Percentiles rank a stretch among this genome's conserved stretches.
phyloP scores from a whole-genome alignment of 1,140 invertebrate species.

The Pogonus chalceus region DNA sequence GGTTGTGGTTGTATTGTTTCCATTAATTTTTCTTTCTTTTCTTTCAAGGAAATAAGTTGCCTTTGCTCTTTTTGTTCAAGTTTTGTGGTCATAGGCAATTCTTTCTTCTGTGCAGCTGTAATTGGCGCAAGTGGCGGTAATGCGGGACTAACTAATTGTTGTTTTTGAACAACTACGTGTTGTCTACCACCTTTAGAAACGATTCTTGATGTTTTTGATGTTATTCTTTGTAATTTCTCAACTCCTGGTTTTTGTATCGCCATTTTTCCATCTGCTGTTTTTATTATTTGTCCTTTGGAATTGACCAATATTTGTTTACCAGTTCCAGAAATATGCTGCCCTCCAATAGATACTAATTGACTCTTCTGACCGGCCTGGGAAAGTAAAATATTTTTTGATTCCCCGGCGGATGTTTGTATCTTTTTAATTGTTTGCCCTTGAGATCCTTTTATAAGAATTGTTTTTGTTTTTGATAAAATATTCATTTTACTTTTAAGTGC shows the following conservation, averaged over 20 bases:
- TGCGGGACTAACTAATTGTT: background rate
- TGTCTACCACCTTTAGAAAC: background rate
- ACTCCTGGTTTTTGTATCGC: constrained; percentile 12
- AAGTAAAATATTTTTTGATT: background rate
- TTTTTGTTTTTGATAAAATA: constrained; percentile 23
- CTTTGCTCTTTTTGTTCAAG: constrained; percentile 11
- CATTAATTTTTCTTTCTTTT: constrained; percentile 26
- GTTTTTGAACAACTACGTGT: constrained; percentile 6
- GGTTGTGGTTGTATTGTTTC: constrained; percentile 3
- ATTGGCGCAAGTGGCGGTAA: constrained; percentile 20
- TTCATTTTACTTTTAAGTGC: constrained; percentile 6
- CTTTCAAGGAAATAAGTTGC: constrained; percentile 15
- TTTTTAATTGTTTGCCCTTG: constrained; percentile 29
- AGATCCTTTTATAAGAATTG: constrained; percentile 28
- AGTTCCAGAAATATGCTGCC: background rate
- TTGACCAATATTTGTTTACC: background rate
- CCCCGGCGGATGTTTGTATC: constrained; percentile 12
- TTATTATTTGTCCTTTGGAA: constrained; percentile 8
- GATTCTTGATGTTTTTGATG: background rate
- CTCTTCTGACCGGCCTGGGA: background rate
- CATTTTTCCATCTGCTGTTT: constrained; percentile 18
- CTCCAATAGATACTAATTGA: background rate
- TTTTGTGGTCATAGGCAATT: constrained; percentile 22
- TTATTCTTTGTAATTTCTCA: constrained; percentile 11
- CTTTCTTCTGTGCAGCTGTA: constrained; percentile 29